Conservation (phyloP, 2,113 vertebrate species). For the Cnemophilus loriae region DNA sequence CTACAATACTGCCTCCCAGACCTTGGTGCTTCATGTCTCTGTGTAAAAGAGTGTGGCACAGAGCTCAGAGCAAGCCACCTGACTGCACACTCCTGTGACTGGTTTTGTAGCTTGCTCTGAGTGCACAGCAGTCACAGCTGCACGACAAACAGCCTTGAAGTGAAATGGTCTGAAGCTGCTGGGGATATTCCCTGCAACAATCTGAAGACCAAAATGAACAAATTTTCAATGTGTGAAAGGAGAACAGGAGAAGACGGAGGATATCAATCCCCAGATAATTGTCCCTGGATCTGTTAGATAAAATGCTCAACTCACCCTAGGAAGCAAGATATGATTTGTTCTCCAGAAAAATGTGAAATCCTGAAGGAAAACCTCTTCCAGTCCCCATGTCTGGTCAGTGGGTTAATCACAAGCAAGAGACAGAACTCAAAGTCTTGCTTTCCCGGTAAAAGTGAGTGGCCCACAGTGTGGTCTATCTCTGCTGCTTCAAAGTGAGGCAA, state of each 20-base stretch:
- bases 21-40: background rate
- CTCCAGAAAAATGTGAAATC: background rate
- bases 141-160: background rate
- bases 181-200: background rate
- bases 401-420: background rate
- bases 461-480: background rate
- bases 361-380: background rate
- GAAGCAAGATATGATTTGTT: background rate
- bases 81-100: accelerated
- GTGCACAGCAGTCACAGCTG: background rate
- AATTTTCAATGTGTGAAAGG: background rate
- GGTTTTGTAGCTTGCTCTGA: background rate
- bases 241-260: background rate
- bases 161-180: background rate
- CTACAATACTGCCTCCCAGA: background rate
- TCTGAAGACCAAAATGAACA: background rate
- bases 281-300: background rate
- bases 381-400: background rate
- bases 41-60: accelerated
- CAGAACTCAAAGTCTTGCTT: background rate
- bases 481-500: background rate
- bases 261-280: background rate
- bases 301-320: background rate
- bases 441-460: background rate
- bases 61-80: background rate